Evolutionary conservation across 2,113 vertebrate species (phyloP).

Genomic region (Caretta caretta): DNA sequence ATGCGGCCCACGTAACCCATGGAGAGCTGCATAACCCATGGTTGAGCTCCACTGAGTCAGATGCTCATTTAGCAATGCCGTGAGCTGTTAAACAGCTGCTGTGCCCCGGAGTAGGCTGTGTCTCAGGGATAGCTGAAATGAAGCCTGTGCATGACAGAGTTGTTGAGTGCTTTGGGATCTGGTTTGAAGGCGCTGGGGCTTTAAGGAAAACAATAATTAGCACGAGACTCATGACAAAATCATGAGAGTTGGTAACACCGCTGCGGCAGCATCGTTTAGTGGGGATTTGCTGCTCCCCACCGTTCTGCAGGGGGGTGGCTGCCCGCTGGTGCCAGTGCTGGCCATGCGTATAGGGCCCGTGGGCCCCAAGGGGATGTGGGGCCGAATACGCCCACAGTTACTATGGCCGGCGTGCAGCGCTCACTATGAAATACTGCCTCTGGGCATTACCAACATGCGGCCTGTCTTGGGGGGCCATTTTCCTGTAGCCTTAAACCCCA

Average conservation of each 20-base stretch:
- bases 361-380: too few species aligned
- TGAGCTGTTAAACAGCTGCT: neutral
- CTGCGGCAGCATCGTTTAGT: too few species aligned
- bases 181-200: neutral
- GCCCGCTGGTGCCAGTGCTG: neutral
- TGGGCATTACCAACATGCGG: neutral
- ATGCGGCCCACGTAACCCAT: too few species aligned
- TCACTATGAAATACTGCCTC: neutral
- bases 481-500: neutral
- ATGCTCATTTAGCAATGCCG: neutral
- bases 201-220: neutral
- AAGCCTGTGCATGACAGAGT: neutral
- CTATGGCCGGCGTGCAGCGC: neutral
- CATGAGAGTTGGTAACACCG: neutral
- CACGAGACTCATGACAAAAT: neutral
- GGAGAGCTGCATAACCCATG: too few species aligned
- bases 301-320: neutral
- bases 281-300: neutral
- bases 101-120: too few species aligned
- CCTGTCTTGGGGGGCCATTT: neutral
- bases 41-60: neutral
- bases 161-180: neutral
- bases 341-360: neutral
- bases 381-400: neutral
- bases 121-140: neutral